Conservation (phyloP, 2,113 vertebrate genomes). For the Leucopsar rothschildi region DNA sequence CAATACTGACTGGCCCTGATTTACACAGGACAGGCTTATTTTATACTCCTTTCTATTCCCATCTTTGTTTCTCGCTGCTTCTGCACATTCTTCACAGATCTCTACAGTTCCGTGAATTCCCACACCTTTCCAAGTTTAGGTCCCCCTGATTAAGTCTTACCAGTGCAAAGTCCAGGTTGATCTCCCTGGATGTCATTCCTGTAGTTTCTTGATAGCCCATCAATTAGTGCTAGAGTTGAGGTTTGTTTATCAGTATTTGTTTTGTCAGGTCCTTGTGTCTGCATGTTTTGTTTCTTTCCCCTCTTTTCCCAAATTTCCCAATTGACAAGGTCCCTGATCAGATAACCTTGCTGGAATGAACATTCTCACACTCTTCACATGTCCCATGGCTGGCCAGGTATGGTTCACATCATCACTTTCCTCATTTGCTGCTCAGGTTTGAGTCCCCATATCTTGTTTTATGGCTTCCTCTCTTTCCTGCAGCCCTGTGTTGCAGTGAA, state of each 20-base stretch:
- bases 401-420: neutral
- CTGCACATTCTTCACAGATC: neutral
- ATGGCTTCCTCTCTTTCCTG: neutral
- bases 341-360: neutral
- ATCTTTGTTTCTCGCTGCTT: neutral
- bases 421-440: neutral
- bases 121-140: fast-evolving
- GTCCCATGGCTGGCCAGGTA: neutral
- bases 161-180: neutral
- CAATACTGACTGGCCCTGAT: neutral
- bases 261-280: neutral
- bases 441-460: neutral
- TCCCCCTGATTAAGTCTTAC: neutral
- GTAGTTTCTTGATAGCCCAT: neutral
- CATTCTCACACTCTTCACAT: neutral
- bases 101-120: neutral
- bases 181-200: neutral
- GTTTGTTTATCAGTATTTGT: neutral
- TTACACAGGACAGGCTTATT: fast-evolving
- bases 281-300: neutral
- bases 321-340: neutral
- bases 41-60: neutral
- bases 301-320: neutral
- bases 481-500: neutral
- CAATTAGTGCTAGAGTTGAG: neutral